Percentiles rank a stretch among this genome's conserved stretches.
Conservation (phyloP, 2,113 vertebrate species). For the Odontesthes bonariensis region DNA sequence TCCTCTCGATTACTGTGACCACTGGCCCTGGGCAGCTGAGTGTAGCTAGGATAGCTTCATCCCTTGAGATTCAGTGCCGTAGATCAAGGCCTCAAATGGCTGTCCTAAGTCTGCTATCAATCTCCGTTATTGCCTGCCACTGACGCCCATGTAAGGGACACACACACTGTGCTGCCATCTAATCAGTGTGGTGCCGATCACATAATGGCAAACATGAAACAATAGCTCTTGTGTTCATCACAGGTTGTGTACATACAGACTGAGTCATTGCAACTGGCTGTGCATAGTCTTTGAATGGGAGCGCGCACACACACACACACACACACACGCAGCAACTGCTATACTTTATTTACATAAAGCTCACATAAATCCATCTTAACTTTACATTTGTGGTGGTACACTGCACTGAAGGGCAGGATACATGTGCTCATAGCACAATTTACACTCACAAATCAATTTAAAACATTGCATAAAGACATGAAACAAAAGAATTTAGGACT, state of each 20-base stretch:
- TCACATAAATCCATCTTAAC: constrained; percentile 7
- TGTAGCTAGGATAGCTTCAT: constrained; percentile 78
- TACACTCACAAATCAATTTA: background rate
- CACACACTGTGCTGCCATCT: constrained; percentile 62
- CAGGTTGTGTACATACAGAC: constrained; percentile 20
- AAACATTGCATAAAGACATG: background rate
- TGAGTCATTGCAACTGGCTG: constrained; percentile 6
- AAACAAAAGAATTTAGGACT: background rate
- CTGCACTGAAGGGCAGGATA: no score
- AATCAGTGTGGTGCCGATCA: constrained; percentile 73
- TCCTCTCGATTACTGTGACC: constrained; percentile 79
- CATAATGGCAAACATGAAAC: constrained; percentile 64
- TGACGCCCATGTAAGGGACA: constrained; percentile 54
- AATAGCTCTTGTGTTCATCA: constrained; percentile 41
- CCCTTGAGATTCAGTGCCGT: constrained; percentile 68
- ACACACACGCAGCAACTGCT: background rate
- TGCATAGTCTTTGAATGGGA: background rate
- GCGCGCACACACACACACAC: no score
- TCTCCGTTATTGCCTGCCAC: constrained; percentile 77
- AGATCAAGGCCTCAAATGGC: constrained; percentile 81
- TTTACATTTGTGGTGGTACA: background rate
- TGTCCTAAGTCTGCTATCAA: constrained; percentile 76
- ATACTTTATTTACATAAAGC: background rate
- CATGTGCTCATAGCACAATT: background rate
- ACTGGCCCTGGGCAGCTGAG: constrained; percentile 60